Evolutionary conservation across 2,113 vertebrate genomes (phyloP), one percentile per base, ranked within the genome.

Genomic region (Butastur rufipennis): DNA sequence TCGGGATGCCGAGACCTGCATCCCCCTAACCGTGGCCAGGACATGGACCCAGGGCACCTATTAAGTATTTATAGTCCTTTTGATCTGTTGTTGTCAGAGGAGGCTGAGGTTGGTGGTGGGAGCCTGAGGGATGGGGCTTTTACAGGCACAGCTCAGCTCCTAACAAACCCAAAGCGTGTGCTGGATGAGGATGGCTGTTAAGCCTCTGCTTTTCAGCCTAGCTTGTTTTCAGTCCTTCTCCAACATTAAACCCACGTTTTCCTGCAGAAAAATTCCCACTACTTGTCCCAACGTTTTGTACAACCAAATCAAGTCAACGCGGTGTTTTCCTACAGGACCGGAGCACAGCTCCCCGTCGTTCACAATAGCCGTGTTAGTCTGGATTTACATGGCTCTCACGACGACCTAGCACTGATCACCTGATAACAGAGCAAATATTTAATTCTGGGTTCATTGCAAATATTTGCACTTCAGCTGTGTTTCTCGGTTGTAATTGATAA

Each of bases 361-460:
- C 80, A 31, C 1, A 7, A 58, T 16, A 87, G 48, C 34, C 3
- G 1, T 6, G 2, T 72, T 50, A 63, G n/a, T 22, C 67, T 73
- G 56, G 50, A 63, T 92, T 71, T 78, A 67, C 21, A 34, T 0
- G 12, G 50, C 29, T 96, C 75, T 81, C 63, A 71, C 5, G 2
- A 62, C 1, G 2, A 83, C 67, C 75, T 45, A 22, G 25, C 38
- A 45, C 15, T 34, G 48, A 77, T 81, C 45, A 27, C 13, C 61
- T 52, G 56, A 91, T 56, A 92, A 56, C 48, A 85, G 70, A 95
- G 43, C 43, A 88, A 97, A 93, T 87, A 74, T 83, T 95, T 81
- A 43, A 79, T 42, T 75, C 72, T 90, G 61, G 8, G 25, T 32
- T 92, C 18, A 5, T 42, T 75, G 81, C 81, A 94, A 90, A 90